Evolutionary conservation across 1,140 invertebrate species (phyloP), one percentile per base, ranked within the genome.

Genomic region (Trichoplusia ni): DNA sequence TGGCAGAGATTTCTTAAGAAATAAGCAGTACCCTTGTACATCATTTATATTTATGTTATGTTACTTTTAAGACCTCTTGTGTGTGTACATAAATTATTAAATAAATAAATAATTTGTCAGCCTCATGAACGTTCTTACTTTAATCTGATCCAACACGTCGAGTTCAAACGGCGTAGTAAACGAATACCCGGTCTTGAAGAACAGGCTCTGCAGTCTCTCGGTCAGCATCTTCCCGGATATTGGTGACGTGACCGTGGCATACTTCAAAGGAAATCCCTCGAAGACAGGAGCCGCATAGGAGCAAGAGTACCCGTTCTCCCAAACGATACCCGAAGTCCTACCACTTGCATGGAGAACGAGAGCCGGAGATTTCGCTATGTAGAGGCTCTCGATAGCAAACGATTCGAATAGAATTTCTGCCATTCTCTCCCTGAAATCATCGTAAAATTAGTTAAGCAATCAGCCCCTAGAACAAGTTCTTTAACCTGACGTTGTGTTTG

Each of bases 141-240:
- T 96, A 93, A 91, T 95, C 92, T 83, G 94, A 92, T 83, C 95
- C 91, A 86, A 61, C 7, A 91, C 40, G 38, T 91, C 83, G 7
- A 71, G 77, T 23, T 91, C 88, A 27, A 77, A 21, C 0, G 75
- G 66, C 1, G 85, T 88, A 0, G 78, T 84, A 44, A 88, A 84
- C 1, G 69, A 76, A 58, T 86, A 88, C 6, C 85, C 85, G 6
- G 75, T 67, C 0, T 74, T 47, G 0, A 42, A 23, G n/a, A 86
- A 53, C 23, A 82, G 46, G 0, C 49, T 51, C 38, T 75, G 64
- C n/a, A 88, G 66, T 5, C 62, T 37, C 2, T 74, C 46, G 1
- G 77, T 81, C 18, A 88, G 29, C 6, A 66, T 19, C n/a, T 77
- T 53, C 13, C 83, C 85, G n/a, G 67, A 78, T 1, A 88, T 37